Evolutionary conservation across 2,797 vertebrate species (phyloP), one percentile per base, ranked within the genome.

Genomic region (Premnoplex brunnescens): DNA sequence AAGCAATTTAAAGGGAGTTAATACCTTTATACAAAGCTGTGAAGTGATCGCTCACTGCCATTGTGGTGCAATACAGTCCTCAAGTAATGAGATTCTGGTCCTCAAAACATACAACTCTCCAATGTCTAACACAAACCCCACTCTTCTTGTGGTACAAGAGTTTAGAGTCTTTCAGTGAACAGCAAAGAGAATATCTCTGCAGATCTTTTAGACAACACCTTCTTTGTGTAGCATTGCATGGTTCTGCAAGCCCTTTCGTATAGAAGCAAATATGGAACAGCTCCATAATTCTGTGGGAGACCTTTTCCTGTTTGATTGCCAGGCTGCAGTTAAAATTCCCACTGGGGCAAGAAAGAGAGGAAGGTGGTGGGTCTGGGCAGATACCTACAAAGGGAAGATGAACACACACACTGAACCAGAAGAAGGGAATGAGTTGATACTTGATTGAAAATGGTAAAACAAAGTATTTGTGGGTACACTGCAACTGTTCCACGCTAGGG

Each of bases 251-350:
- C 60, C 32, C 32, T 94, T 93, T 93, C 91, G 73, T 90, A 93
- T 28, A 67, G 89, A 76, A 82, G 69, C 66, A 96, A 93, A 86
- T 92, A 96, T 78, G 67, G 85, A 95, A 89, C 85, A 91, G 79
- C 89, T 96, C 88, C 74, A 67, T 90, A 84, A 88, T 94, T 91
- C 88, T 59, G 59, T 85, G 90, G 85, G 94, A 94, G 93, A 93
- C 59, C n/a, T 84, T 90, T 78, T 85, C 67, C 74, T 91, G 84
- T 86, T 91, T 63, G 63, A 67, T 88, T 93, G 87, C 91, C 85
- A 93, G 92, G 59, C 59, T 69, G 39, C 14, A 91, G 62, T 82
- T 85, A 88, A 66, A 88, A 84, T 63, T 86, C 77, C 59, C 67
- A 37, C 48, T 84, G 6, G 13, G 63, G 55, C 34, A 46, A 88